Evolutionary conservation across 2,797 vertebrate species (phyloP).

Genomic region (Gymnothorax reevesii): DNA sequence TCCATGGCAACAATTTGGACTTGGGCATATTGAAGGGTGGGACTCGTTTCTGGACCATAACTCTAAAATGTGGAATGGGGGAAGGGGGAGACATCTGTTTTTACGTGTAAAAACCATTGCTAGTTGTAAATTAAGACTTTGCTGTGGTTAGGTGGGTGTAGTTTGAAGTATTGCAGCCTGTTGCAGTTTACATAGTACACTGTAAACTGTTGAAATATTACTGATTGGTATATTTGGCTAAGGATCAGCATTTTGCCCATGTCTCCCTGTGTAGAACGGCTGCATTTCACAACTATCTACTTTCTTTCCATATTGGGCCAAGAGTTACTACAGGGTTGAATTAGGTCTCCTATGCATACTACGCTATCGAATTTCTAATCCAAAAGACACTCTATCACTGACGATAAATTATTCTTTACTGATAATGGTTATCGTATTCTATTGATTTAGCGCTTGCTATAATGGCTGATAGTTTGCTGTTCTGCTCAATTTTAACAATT

Average conservation of each 20-base stretch:
- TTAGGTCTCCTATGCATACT: background rate
- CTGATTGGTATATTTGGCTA: background rate
- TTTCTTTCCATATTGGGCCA: background rate
- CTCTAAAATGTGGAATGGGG: too few species aligned
- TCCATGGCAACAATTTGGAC: too few species aligned
- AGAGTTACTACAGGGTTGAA: background rate
- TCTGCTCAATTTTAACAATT: background rate
- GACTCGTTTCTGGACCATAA: too few species aligned
- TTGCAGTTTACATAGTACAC: background rate
- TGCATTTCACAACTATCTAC: background rate
- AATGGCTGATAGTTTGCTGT: background rate
- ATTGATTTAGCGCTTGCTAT: background rate
- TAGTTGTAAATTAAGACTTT: background rate
- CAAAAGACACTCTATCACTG: background rate
- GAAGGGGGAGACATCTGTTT: too few species aligned
- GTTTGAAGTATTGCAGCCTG: conserved; percentile 1
- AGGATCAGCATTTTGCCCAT: background rate
- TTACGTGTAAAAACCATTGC: too few species aligned
- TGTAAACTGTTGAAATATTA: background rate
- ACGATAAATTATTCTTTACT: too few species aligned
- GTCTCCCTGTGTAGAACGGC: background rate
- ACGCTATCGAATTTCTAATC: background rate
- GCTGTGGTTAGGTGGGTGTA: background rate
- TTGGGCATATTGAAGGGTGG: too few species aligned
- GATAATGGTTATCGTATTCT: background rate